Conservation (phyloP, 2,888 invertebrate genomes). For the Thera obeliscata region DNA sequence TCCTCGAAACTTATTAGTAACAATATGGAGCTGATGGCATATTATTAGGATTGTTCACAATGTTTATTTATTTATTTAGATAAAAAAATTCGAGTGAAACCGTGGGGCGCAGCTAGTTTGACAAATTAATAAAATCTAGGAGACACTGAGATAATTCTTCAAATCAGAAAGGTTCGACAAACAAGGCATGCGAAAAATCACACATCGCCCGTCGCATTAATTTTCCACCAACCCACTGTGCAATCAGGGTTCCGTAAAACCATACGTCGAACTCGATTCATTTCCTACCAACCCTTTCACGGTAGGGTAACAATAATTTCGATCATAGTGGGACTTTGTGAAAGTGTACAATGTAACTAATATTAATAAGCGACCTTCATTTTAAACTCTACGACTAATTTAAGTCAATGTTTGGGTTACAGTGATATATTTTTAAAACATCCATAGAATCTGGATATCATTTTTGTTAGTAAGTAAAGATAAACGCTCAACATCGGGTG, state of each 20-base stretch:
- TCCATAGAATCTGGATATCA: no score
- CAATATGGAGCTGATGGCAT: no score
- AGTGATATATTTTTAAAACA: no score
- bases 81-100: no score
- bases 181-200: conserved; percentile 14
- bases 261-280: conserved; percentile 31
- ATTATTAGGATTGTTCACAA: no score
- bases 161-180: conserved; percentile 5
- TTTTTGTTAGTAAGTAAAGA: no score
- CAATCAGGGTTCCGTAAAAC: conserved; percentile 20
- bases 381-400: no score
- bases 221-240: conserved; percentile 21
- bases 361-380: no score
- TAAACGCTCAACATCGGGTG: no score
- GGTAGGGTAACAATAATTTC: conserved; percentile 11
- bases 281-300: conserved; percentile 28
- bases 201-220: conserved; percentile 20
- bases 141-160: neutral
- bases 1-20: no score
- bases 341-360: neutral
- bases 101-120: neutral
- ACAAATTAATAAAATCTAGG: neutral
- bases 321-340: neutral
- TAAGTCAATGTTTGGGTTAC: no score
- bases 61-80: no score